phyloP scores from a whole-genome alignment of 2,113 vertebrate species.

The Rutilus rutilus region DNA sequence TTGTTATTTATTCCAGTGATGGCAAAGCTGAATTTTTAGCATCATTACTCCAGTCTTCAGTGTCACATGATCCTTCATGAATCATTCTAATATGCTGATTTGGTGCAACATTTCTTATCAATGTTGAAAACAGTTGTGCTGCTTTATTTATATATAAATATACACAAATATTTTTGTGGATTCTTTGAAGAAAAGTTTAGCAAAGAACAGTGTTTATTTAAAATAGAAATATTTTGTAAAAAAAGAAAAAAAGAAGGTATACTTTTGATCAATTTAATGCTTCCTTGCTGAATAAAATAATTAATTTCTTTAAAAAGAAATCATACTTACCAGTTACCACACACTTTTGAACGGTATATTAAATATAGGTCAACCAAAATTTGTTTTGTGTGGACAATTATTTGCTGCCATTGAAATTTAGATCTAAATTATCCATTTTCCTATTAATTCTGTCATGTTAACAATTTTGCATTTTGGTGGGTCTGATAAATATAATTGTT shows the following conservation, averaged over 20 bases:
- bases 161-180: background rate
- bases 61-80: background rate
- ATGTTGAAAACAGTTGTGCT: background rate
- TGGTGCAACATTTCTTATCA: background rate
- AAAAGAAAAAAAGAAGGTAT: too few species aligned
- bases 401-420: background rate
- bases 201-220: background rate
- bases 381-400: background rate
- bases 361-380: background rate
- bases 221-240: background rate
- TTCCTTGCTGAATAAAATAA: too few species aligned
- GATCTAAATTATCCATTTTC: background rate
- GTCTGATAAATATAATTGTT: too few species aligned
- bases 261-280: background rate
- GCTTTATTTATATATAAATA: background rate
- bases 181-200: background rate
- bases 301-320: background rate
- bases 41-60: too few species aligned
- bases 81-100: background rate
- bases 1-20: too few species aligned
- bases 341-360: background rate
- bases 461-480: too few species aligned
- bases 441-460: background rate
- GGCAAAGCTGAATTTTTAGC: too few species aligned
- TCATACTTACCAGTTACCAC: background rate